Evolutionary conservation across 2,113 vertebrate genomes (phyloP).

Genomic region (Laticauda laticaudata): DNA sequence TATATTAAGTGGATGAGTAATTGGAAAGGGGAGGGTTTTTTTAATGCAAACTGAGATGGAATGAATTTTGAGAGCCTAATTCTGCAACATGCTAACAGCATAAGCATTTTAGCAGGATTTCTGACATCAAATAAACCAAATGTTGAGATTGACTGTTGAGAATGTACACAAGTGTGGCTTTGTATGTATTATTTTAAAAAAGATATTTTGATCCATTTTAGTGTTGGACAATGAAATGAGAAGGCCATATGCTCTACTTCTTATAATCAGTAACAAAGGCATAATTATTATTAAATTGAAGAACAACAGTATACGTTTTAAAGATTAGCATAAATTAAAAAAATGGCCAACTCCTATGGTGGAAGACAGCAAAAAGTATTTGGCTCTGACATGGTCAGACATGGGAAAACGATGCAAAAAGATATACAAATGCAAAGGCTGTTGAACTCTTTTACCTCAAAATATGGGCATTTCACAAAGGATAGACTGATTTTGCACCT

Average conservation of each 20-base stretch:
- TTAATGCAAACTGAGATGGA: conserved; percentile 32
- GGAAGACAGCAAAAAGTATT: not conserved
- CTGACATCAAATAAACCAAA: not conserved
- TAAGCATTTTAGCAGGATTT: not conserved
- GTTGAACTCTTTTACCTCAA: not conserved
- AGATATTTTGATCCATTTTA: not conserved
- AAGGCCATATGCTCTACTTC: not conserved
- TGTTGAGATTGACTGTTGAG: not conserved
- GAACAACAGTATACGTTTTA: not conserved
- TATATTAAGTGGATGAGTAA: conserved; percentile 15
- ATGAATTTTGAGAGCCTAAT: not conserved
- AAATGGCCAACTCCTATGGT: not conserved
- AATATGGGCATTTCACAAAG: not conserved
- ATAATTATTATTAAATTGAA: not conserved
- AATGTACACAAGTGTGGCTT: not conserved
- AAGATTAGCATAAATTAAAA: not conserved
- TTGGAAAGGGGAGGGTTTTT: not conserved
- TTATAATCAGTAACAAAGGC: not conserved
- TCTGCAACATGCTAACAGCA: not conserved
- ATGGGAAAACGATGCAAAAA: not conserved
- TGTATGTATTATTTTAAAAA: not conserved
- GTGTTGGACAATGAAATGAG: not conserved
- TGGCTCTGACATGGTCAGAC: not conserved
- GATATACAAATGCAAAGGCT: not conserved
- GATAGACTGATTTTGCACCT: not conserved